These are phyloP conservation scores for Lymantria dispar DNA, from an alignment of 2,888 invertebrate genomes.

Conservation along the genomic window DNA sequence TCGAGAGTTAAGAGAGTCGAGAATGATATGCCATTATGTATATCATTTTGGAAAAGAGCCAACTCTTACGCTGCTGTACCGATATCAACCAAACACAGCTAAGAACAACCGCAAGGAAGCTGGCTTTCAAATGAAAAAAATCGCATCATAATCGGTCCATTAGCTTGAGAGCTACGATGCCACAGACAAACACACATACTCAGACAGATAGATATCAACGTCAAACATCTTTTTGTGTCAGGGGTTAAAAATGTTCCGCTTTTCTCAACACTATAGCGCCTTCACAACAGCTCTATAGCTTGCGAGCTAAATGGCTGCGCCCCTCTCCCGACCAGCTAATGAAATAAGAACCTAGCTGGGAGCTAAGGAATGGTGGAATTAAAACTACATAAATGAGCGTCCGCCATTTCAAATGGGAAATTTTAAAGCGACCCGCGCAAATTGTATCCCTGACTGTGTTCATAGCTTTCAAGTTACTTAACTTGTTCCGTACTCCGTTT, in stretches of 20 bases:
- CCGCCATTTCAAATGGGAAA: constrained; percentile 63
- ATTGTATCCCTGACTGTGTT: constrained; percentile 22
- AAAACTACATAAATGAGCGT: constrained; percentile 79
- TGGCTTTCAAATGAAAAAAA: no score
- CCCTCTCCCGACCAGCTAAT: constrained; percentile 73
- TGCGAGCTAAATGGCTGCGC: constrained; percentile 72
- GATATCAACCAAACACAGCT: no score
- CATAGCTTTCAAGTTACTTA: constrained; percentile 5
- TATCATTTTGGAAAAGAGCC: no score
- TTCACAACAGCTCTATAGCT: constrained; percentile 48
- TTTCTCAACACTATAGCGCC: constrained; percentile 11
- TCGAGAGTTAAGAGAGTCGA: no score
- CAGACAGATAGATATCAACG: no score
- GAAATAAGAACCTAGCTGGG: constrained; percentile 75
- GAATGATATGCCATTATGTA: no score
- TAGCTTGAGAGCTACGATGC: no score
- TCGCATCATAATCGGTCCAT: no score
- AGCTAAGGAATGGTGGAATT: constrained; percentile 81
- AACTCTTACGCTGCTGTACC: no score
- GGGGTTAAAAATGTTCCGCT: constrained; percentile 4
- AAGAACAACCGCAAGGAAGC: no score
- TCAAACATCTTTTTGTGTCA: no score
- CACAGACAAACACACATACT: no score
- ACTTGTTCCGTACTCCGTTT: constrained; percentile 8
- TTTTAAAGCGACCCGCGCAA: constrained; percentile 36